These are phyloP conservation scores for Phaethon lepturus DNA, from an alignment of 2,113 vertebrate genomes.

Conservation along the genomic window DNA sequence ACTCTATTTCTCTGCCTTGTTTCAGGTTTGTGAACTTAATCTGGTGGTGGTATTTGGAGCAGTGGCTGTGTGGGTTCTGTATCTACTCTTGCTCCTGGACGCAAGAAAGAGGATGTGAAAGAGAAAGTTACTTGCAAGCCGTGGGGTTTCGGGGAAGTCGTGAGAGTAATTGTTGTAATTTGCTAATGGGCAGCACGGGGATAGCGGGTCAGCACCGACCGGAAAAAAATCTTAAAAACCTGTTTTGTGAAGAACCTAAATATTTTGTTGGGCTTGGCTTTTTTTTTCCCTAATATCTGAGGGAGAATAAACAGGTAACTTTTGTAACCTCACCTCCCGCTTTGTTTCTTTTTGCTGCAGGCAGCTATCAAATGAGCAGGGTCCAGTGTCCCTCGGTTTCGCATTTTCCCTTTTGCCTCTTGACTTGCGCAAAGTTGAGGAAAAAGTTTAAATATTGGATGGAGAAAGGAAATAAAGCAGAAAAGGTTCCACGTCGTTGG, in stretches of 20 bases:
- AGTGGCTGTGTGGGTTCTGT: neutral
- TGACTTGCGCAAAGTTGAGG: neutral
- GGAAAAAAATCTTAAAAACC: neutral
- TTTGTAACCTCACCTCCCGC: neutral
- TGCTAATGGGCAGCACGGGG: neutral
- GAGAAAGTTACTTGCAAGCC: neutral
- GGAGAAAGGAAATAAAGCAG: neutral
- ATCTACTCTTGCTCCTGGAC: neutral
- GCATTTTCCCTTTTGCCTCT: neutral
- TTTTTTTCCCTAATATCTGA: neutral
- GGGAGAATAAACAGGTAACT: neutral
- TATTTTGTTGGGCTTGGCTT: rapidly evolving
- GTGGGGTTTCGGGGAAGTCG: neutral
- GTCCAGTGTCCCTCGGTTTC: neutral
- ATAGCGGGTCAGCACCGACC: neutral
- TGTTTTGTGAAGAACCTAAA: neutral
- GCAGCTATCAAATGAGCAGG: neutral
- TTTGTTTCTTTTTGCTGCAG: neutral
- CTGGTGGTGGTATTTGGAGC: neutral
- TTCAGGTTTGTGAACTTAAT: neutral
- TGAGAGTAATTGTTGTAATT: neutral
- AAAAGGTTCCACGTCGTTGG: rapidly evolving
- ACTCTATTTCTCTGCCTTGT: neutral
- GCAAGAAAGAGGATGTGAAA: neutral
- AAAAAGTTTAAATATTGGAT: neutral